Base-by-base conservation (phyloP, 2,888 invertebrate species). In the Harmothoe impar region DNA sequence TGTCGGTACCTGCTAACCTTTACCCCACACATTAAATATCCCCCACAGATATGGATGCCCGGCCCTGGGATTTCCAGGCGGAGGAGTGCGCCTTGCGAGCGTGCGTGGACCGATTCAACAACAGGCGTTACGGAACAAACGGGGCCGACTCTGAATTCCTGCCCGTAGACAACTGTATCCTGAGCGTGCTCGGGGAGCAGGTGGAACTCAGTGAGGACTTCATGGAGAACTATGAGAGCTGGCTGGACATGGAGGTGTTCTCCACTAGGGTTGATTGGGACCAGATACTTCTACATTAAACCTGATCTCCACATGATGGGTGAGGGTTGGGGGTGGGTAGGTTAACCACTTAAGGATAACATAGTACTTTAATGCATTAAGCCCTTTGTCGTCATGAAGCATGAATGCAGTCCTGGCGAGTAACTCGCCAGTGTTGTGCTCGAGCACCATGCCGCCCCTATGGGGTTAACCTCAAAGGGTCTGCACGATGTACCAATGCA, bases 171-270 rank as follows among this genome's bases (percentile, higher is more conserved):
- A 98, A 98, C 92, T 98, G 98, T 94, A 97, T 98, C 89, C 97
- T 97, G 90, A 98, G 98, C 95, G 98, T 98, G 17, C 97, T 98
- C 81, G 98, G 98, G 90, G 96, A 96, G 89, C 97, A 97, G 91
- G 96, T 98, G 90, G 98, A 99, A 94, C 97, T 99, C 91, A 98
- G 98, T 20, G 98, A 98, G 89, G 98, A 98, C 95, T 96, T 96
- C 92, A 96, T 96, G 92, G 93, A 94, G 89, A 96, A 96, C 93
- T 99, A 99, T 96, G 98, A 98, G 95, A 96, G 97, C 29, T 99
- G 99, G 99, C 96, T 99, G 91, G 98, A 99, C 94, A 98, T 98
- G 95, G 99, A 99, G 96, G 99, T 99, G 33, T 99, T 98, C 96
- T 97, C 98, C 95, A 97, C 97, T 88, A 95, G 96, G 72, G 96